Evolutionary conservation across 1,140 invertebrate species (phyloP).

Genomic region (Anadara kagoshimensis): DNA sequence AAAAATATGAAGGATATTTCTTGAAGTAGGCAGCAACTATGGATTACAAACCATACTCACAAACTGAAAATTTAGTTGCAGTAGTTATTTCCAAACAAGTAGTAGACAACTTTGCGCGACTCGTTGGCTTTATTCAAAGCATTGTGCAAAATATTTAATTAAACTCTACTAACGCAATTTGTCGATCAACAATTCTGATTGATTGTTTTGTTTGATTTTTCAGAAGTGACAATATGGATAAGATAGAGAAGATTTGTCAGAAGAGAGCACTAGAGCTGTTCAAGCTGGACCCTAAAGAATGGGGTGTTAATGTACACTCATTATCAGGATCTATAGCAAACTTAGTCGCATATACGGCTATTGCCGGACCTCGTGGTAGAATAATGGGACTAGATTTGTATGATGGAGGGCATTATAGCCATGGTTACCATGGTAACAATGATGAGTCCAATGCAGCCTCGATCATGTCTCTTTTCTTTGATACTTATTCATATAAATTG

Average conservation of each 20-base stretch:
- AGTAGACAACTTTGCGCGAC: too few relatives aligned
- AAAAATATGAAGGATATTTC: too few relatives aligned
- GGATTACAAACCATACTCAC: too few relatives aligned
- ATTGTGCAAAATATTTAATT: too few relatives aligned
- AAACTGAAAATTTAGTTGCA: too few relatives aligned
- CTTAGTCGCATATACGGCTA: constrained; percentile 86
- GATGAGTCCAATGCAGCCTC: constrained; percentile 94
- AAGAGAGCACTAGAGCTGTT: constrained; percentile 90
- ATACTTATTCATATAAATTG: constrained; percentile 98
- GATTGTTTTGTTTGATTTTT: constrained; percentile 88
- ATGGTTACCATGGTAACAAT: constrained; percentile 84
- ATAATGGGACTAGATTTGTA: constrained; percentile 98
- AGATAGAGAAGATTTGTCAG: constrained; percentile 93
- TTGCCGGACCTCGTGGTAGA: constrained; percentile 91
- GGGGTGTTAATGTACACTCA: constrained; percentile 99
- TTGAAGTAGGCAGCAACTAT: too few relatives aligned
- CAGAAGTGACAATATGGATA: constrained; percentile 97
- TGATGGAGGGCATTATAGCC: constrained; percentile 95
- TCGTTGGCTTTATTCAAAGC: too few relatives aligned
- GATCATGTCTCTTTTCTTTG: constrained; percentile 97
- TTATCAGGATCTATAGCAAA: constrained; percentile 98
- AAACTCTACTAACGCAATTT: too few relatives aligned
- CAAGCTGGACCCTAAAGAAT: constrained; percentile 86
- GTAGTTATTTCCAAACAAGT: too few relatives aligned
- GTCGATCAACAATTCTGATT: background rate